phyloP scores from a whole-genome alignment of 2,113 vertebrate species.

The Urocitellus parryii region DNA sequence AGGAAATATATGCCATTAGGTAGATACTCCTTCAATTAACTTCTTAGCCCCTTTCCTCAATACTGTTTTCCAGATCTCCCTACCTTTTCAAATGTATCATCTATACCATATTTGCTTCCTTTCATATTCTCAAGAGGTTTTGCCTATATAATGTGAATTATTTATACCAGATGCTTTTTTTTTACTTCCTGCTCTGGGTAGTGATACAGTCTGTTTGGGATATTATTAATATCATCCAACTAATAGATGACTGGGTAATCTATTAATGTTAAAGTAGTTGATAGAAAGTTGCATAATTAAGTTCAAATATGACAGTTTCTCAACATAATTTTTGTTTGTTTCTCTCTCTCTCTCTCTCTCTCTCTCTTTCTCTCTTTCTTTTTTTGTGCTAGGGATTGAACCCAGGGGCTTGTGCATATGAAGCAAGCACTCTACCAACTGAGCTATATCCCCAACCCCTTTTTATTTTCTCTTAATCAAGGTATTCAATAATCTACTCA shows the following conservation, averaged over 20 bases:
- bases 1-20: too few species aligned
- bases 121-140: too few species aligned
- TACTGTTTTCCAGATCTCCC: too few species aligned
- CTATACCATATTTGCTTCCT: too few species aligned
- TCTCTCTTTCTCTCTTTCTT: not conserved
- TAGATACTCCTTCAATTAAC: too few species aligned
- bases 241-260: too few species aligned
- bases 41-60: too few species aligned
- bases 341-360: not conserved
- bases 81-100: too few species aligned
- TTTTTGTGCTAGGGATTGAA: too few species aligned
- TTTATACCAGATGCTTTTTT: not conserved
- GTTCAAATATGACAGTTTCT: not conserved
- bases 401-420: too few species aligned
- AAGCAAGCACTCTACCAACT: too few species aligned
- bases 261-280: not conserved
- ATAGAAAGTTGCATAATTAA: slow-evolving; percentile 12
- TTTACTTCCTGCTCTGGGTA: not conserved
- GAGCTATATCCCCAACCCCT: not conserved
- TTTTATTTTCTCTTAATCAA: slow-evolving; percentile 19
- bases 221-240: not conserved
- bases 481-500: not conserved
- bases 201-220: not conserved
- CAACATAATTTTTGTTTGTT: slow-evolving; percentile 40
- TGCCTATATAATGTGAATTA: not conserved